A percentile compares a stretch with the other conserved stretches of the same genome.
phyloP scores from a whole-genome alignment of 1,140 invertebrate species.

The Cotesia typhae region DNA sequence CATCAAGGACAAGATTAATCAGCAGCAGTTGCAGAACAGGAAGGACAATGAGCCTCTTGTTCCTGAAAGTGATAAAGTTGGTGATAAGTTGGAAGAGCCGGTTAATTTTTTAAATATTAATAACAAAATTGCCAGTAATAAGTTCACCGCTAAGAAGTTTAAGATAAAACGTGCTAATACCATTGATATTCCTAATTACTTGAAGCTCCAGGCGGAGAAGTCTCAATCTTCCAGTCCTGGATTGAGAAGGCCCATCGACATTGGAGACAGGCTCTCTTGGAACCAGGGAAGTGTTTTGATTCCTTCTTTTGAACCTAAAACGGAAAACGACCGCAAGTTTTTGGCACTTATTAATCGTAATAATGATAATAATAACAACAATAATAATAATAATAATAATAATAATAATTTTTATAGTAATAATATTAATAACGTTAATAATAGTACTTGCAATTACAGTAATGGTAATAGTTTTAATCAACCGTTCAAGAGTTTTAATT shows the following conservation, averaged over 20 bases:
- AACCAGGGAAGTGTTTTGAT: slow-evolving; percentile 59
- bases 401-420: slow-evolving; percentile 73
- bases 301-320: slow-evolving; percentile 79
- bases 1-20: slow-evolving; percentile 62
- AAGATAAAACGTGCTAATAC: slow-evolving; percentile 88
- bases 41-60: slow-evolving; percentile 39
- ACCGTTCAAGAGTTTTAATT: slow-evolving; percentile 55
- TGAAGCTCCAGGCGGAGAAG: slow-evolving; percentile 55
- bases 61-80: slow-evolving; percentile 31
- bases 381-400: slow-evolving; percentile 58
- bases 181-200: slow-evolving; percentile 82
- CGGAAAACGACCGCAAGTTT: slow-evolving; percentile 86
- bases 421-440: slow-evolving; percentile 59
- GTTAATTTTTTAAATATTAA: slow-evolving; percentile 13
- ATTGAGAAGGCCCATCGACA: slow-evolving; percentile 68
- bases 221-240: slow-evolving; percentile 47
- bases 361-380: slow-evolving; percentile 59
- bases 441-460: slow-evolving; percentile 72
- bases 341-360: slow-evolving; percentile 83
- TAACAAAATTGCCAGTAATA: slow-evolving; percentile 51
- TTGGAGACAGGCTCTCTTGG: slow-evolving; percentile 60
- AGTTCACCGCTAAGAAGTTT: slow-evolving; percentile 75
- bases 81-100: neutral
- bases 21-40: slow-evolving; percentile 58
- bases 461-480: slow-evolving; percentile 42